These are phyloP conservation scores for Galemys pyrenaicus DNA, from an alignment of 2,113 vertebrate genomes.

Conservation along the genomic window DNA sequence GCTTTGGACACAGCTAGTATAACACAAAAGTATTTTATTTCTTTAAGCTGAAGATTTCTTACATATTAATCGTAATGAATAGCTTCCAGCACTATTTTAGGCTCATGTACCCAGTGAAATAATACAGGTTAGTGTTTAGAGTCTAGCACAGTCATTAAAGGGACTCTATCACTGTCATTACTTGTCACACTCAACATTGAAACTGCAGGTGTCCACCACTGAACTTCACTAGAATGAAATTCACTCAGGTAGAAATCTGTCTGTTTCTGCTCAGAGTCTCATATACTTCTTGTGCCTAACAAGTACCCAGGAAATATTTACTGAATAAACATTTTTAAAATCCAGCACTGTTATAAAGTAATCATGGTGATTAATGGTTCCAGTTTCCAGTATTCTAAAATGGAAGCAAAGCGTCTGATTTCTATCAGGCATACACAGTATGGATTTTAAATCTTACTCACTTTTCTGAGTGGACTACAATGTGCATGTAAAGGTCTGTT, in stretches of 20 bases:
- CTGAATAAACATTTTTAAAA: background rate
- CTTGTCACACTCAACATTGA: background rate
- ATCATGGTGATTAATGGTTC: background rate
- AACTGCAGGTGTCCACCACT: background rate
- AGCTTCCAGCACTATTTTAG: too few relatives aligned
- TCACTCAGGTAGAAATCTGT: background rate
- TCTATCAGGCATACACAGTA: background rate
- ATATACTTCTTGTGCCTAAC: background rate
- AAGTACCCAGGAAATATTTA: background rate
- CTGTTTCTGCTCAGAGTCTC: background rate
- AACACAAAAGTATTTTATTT: background rate
- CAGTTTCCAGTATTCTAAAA: background rate
- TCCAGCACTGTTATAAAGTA: background rate
- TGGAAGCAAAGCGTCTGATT: background rate
- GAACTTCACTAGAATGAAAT: background rate
- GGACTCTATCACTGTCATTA: background rate
- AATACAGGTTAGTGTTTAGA: background rate
- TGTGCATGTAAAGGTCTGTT: background rate
- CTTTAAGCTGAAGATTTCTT: background rate
- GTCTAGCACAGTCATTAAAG: background rate
- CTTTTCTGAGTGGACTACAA: background rate
- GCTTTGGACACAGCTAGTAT: background rate
- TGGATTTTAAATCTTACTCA: background rate
- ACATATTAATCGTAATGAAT: background rate
- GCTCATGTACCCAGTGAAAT: too few relatives aligned